Evolutionary conservation across 2,113 vertebrate genomes (phyloP).

Genomic region (Sander lucioperca): DNA sequence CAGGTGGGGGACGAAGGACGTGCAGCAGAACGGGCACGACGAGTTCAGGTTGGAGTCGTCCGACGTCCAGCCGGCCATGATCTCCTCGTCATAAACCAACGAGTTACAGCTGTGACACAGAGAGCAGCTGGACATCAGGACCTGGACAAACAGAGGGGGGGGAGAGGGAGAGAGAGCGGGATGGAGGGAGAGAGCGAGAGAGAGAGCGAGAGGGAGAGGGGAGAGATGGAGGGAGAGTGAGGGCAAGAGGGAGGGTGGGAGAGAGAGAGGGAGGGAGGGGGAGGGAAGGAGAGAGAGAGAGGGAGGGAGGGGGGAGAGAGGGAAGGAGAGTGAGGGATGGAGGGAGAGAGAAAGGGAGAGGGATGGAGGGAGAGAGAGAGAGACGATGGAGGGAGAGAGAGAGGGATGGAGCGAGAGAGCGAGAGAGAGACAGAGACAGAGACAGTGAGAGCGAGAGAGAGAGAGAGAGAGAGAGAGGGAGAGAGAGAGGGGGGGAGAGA

Average conservation of each 20-base stretch:
- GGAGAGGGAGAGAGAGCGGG: background rate
- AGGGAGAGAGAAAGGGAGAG: too few species aligned
- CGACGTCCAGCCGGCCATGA: constrained; percentile 96
- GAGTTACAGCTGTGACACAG: constrained; percentile 89
- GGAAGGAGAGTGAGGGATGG: too few species aligned
- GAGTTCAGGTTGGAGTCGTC: constrained; percentile 97
- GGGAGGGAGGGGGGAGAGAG: too few species aligned
- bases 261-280: too few species aligned
- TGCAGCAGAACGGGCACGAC: constrained; percentile 90
- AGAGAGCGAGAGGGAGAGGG: background rate
- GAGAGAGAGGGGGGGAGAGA: constrained; percentile 49
- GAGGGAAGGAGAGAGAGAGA: background rate
- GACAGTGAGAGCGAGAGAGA: too few species aligned
- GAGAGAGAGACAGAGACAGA: too few species aligned
- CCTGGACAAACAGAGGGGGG: constrained; percentile 79
- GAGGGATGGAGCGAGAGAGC: too few species aligned
- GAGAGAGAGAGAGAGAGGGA: too few species aligned
- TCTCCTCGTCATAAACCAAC: constrained; percentile 94
- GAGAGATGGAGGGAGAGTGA: too few species aligned
- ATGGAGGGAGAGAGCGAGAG: too few species aligned
- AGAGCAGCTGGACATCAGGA: constrained; percentile 91
- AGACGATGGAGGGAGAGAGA: too few species aligned
- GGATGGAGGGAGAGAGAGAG: background rate
- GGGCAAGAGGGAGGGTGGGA: too few species aligned
- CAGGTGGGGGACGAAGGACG: constrained; percentile 91